A percentile compares a stretch with the other conserved stretches of the same genome.
phyloP scores from a whole-genome alignment of 1,140 invertebrate species.

The Anthonomus grandis region DNA sequence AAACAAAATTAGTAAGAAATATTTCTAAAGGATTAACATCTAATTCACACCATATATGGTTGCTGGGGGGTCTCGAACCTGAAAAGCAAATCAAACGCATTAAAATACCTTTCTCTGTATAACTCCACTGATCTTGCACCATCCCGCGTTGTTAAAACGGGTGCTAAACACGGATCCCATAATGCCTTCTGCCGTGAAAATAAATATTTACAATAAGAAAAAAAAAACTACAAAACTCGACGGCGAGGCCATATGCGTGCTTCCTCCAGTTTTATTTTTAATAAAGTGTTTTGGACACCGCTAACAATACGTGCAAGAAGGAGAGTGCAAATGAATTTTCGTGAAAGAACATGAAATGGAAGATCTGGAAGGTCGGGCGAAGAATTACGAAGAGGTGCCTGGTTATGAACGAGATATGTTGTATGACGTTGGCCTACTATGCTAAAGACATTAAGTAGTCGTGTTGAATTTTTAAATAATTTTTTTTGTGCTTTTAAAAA shows the following conservation, averaged over 20 bases:
- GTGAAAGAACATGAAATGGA: not conserved
- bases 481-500: no score
- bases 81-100: no score
- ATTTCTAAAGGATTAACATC: no score
- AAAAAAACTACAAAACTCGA: conserved; percentile 6
- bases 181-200: conserved; percentile 11
- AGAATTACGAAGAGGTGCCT: conserved; percentile 8
- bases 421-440: conserved; percentile 16
- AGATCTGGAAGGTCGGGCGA: not conserved
- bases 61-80: no score
- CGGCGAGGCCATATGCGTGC: no score
- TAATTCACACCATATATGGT: no score
- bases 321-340: not conserved
- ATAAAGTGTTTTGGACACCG: conserved; percentile 4
- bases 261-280: no score
- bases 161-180: conserved; percentile 10
- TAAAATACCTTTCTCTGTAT: no score
- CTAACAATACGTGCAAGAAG: not conserved
- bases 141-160: conserved; percentile 1
- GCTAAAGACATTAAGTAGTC: no score
- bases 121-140: no score
- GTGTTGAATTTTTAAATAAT: no score
- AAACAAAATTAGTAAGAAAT: no score
- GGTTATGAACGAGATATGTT: conserved; percentile 18
- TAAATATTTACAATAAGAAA: conserved; percentile 21